Evolutionary conservation across 1,140 invertebrate species (phyloP).

Genomic region (Asbolus verrucosus): DNA sequence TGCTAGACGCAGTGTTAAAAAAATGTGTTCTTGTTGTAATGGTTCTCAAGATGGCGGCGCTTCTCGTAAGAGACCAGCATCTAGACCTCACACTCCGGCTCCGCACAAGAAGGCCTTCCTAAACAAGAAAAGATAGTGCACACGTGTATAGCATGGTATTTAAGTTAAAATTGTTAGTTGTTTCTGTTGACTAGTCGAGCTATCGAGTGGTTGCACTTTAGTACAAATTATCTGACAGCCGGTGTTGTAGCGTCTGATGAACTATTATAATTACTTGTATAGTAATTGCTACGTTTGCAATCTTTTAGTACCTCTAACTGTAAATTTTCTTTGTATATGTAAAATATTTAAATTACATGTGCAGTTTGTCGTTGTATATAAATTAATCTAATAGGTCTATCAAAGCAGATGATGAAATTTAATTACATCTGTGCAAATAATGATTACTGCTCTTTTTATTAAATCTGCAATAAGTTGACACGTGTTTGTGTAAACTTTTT

Average conservation of each 20-base stretch:
- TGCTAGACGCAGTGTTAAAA: conserved; percentile 59
- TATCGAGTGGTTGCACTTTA: conserved; percentile 61
- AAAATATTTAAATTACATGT: conserved; percentile 62
- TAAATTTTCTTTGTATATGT: conserved; percentile 62
- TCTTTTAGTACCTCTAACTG: conserved; percentile 62
- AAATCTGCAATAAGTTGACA: conserved; percentile 46
- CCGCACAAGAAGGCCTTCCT: conserved; percentile 61
- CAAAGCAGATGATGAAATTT: conserved; percentile 41
- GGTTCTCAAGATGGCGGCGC: conserved; percentile 56
- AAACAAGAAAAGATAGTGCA: conserved; percentile 64
- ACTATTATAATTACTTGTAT: conserved; percentile 48
- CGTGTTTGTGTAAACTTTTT: conserved; percentile 37
- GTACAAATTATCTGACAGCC: conserved; percentile 60
- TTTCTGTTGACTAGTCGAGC: conserved; percentile 56
- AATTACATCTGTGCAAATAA: conserved; percentile 31
- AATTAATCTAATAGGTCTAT: conserved; percentile 53
- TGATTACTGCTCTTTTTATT: conserved; percentile 38
- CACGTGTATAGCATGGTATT: conserved; percentile 50
- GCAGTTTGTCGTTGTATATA: conserved; percentile 65
- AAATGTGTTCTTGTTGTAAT: conserved; percentile 62
- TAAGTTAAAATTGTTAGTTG: conserved; percentile 54
- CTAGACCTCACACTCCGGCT: conserved; percentile 56
- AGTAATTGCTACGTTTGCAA: conserved; percentile 60
- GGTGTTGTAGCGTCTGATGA: conserved; percentile 43
- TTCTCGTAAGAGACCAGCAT: conserved; percentile 57